phyloP scores from a whole-genome alignment of 1,140 invertebrate genomes.

The Drusus annulatus region DNA sequence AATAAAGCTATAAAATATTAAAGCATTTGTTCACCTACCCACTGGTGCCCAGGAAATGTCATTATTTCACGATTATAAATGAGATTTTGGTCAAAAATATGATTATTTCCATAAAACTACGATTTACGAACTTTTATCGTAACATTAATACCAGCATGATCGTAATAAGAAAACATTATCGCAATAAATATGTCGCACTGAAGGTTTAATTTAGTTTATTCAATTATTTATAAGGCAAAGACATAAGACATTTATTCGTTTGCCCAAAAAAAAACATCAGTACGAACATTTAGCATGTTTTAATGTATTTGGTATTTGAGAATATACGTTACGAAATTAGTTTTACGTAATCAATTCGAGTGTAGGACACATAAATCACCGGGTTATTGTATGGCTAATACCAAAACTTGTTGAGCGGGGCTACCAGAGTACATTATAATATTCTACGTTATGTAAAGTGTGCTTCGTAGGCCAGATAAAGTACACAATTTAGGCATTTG shows the following conservation, averaged over 20 bases:
- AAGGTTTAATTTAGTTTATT: constrained; percentile 54
- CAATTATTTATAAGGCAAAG: constrained; percentile 54
- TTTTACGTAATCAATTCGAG: constrained; percentile 44
- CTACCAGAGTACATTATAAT: not conserved
- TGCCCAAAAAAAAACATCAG: constrained; percentile 40
- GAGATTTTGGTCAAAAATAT: no score
- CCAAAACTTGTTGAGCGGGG: constrained; percentile 5
- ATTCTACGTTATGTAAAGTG: not conserved
- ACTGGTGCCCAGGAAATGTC: no score
- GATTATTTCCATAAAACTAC: not conserved
- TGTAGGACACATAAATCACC: constrained; percentile 29
- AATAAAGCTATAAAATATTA: no score
- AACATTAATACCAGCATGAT: constrained; percentile 11
- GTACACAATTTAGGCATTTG: not conserved
- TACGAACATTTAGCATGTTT: constrained; percentile 41
- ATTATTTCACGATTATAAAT: no score
- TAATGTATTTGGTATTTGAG: constrained; percentile 50
- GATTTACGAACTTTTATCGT: not conserved
- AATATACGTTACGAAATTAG: constrained; percentile 38
- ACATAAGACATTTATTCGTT: constrained; percentile 46
- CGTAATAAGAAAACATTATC: constrained; percentile 34
- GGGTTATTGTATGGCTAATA: not conserved
- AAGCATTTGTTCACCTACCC: no score
- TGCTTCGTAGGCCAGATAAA: not conserved
- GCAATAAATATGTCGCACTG: constrained; percentile 56